phyloP scores from a whole-genome alignment of 2,888 invertebrate species.

The Itoplectis maculator region DNA sequence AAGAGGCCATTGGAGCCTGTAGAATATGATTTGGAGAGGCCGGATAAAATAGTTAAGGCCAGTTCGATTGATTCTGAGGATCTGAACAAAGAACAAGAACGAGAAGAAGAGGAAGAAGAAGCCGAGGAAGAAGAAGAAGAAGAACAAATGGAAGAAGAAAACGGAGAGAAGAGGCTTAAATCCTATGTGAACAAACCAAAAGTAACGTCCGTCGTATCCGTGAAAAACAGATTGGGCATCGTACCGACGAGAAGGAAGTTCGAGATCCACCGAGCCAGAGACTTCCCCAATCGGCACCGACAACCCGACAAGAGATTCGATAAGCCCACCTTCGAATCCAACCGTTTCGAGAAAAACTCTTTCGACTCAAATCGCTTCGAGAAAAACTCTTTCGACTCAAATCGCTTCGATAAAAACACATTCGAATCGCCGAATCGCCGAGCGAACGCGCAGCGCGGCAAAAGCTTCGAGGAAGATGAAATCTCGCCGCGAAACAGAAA shows the following conservation, averaged over 20 bases:
- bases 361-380: slow-evolving; percentile 70
- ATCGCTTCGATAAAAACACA: slow-evolving; percentile 64
- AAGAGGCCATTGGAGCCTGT: slow-evolving; percentile 68
- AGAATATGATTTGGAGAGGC: slow-evolving; percentile 7
- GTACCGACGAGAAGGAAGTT: slow-evolving; percentile 76
- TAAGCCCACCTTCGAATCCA: slow-evolving; percentile 61
- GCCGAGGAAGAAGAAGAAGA: slow-evolving; percentile 84
- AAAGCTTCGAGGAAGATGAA: slow-evolving; percentile 63
- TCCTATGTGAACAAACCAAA: slow-evolving; percentile 80
- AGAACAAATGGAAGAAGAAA: slow-evolving; percentile 83
- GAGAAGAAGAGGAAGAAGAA: slow-evolving; percentile 81
- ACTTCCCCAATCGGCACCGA: slow-evolving; percentile 64
- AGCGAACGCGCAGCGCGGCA: slow-evolving; percentile 64
- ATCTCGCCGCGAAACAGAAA: slow-evolving; percentile 63
- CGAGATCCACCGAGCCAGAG: slow-evolving; percentile 72
- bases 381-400: slow-evolving; percentile 61
- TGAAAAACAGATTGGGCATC: slow-evolving; percentile 79
- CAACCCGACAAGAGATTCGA: slow-evolving; percentile 64
- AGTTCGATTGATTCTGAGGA: slow-evolving; percentile 75
- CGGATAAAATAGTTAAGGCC: slow-evolving; percentile 47
- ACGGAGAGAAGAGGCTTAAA: slow-evolving; percentile 72
- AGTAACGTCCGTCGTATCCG: slow-evolving; percentile 81
- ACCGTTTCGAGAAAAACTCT: slow-evolving; percentile 64
- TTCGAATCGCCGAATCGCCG: slow-evolving; percentile 69
- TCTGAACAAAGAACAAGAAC: slow-evolving; percentile 77